Percentiles rank a stretch among this genome's conserved stretches.
Conservation (phyloP, 2,888 invertebrate species). For the Tenthredo mesomela region DNA sequence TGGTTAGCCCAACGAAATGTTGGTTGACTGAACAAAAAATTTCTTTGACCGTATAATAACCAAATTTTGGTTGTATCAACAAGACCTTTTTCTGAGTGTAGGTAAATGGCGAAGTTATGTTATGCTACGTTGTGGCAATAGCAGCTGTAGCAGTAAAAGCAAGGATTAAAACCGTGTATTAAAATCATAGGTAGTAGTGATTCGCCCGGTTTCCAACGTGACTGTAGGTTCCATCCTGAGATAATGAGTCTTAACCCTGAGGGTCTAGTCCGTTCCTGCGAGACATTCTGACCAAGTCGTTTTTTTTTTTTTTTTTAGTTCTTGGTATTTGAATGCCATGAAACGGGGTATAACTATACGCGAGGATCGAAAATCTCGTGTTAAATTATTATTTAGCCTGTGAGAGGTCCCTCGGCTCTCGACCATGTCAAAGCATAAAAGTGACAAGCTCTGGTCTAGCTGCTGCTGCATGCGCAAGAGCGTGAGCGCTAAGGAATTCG, state of each 20-base stretch:
- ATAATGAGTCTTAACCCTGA: slow-evolving; percentile 31
- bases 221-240: slow-evolving; percentile 44
- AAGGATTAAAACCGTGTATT: slow-evolving; percentile 22
- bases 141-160: neutral
- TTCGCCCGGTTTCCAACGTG: slow-evolving; percentile 34
- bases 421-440: slow-evolving; percentile 13
- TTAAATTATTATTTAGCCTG: neutral
- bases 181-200: neutral
- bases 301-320: slow-evolving; percentile 1
- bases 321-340: slow-evolving; percentile 37
- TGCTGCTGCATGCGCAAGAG: too few relatives aligned
- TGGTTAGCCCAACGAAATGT: too few relatives aligned
- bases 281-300: slow-evolving; percentile 4
- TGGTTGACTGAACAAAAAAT: too few relatives aligned
- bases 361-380: neutral
- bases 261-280: slow-evolving; percentile 22
- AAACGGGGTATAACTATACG: slow-evolving; percentile 1
- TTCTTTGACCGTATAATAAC: too few relatives aligned
- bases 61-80: too few relatives aligned
- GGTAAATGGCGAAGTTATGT: slow-evolving; percentile 8
- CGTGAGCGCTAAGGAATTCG: slow-evolving; percentile 23
- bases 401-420: neutral
- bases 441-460: neutral
- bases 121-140: neutral
- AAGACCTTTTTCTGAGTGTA: too few relatives aligned